These are phyloP conservation scores for Escarpia spicata DNA, from an alignment of 2,888 invertebrate genomes.

Conservation along the genomic window DNA sequence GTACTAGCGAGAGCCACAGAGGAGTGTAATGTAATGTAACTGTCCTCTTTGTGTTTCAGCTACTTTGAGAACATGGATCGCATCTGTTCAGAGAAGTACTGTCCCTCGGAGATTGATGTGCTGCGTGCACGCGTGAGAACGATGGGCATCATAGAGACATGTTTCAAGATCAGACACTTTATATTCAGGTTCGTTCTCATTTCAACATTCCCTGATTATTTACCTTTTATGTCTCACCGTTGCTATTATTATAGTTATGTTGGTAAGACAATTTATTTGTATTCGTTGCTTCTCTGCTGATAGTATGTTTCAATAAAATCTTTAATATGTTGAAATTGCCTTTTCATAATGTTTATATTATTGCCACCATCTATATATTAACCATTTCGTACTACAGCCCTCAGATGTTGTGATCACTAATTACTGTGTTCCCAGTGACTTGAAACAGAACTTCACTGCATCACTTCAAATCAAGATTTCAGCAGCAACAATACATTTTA, in stretches of 20 bases:
- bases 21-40: neutral
- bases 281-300: too few species aligned
- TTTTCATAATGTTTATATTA: neutral
- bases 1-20: neutral
- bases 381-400: too few species aligned
- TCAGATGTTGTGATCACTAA: too few species aligned
- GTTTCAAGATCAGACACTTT: constrained; percentile 73
- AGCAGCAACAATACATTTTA: too few species aligned
- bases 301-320: neutral
- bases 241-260: neutral
- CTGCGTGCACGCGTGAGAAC: constrained; percentile 74
- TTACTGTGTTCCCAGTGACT: too few species aligned
- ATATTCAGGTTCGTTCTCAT: constrained; percentile 67
- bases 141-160: constrained; percentile 76
- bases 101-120: constrained; percentile 75
- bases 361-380: neutral
- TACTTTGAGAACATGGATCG: constrained; percentile 77
- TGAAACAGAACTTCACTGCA: too few species aligned
- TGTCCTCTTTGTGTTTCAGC: constrained; percentile 62
- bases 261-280: too few species aligned
- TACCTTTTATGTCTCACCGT: neutral
- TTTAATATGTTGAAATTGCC: neutral
- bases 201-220: neutral
- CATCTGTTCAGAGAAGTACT: constrained; percentile 73
- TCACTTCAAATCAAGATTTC: too few species aligned